Conservation (phyloP, 2,113 vertebrate species). For the Mobula hypostoma region DNA sequence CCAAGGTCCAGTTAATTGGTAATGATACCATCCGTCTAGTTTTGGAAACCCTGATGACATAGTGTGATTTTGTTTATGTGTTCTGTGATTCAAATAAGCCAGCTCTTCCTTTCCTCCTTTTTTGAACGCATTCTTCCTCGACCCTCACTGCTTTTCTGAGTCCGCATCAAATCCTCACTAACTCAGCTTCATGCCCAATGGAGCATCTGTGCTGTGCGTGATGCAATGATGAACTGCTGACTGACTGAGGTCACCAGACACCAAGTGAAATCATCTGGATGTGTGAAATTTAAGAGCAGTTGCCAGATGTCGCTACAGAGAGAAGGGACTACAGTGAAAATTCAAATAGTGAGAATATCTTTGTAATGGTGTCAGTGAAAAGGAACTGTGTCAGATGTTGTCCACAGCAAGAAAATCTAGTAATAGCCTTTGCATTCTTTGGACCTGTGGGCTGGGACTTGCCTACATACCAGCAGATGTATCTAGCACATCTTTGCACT, state of each 20-base stretch:
- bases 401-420: not conserved
- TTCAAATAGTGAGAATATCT: not conserved
- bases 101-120: not conserved
- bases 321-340: not conserved
- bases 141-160: not conserved
- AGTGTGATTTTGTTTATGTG: not conserved
- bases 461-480: not conserved
- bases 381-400: not conserved
- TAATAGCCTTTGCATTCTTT: not conserved
- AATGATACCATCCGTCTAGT: too few relatives aligned
- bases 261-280: not conserved
- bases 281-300: not conserved
- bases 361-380: not conserved
- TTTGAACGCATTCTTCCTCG: too few relatives aligned
- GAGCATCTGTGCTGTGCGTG: not conserved
- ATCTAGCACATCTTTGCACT: not conserved
- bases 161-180: not conserved
- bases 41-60: too few relatives aligned
- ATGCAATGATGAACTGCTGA: not conserved
- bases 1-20: too few relatives aligned
- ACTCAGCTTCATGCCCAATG: not conserved
- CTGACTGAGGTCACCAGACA: not conserved
- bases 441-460: not conserved
- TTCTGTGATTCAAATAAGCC: not conserved
- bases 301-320: not conserved